Base-by-base conservation (phyloP, 2,113 vertebrate genomes). In the Vimba vimba region DNA sequence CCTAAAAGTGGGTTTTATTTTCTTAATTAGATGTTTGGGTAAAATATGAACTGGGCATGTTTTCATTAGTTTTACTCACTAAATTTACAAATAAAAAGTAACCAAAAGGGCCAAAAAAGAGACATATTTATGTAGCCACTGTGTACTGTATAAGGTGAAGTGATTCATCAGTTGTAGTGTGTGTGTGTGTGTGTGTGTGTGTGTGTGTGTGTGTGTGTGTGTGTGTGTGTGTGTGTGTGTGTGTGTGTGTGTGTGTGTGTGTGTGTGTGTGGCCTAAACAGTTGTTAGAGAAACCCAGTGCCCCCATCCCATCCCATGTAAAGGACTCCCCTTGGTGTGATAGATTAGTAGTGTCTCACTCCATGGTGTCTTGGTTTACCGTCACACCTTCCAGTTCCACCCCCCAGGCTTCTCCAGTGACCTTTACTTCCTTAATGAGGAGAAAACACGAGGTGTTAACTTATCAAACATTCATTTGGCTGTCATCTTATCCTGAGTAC, bases 211-310 rank as follows among this genome's bases (percentile, higher is more conserved):
- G 79, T 86, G n/a, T n/a, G n/a, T n/a, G n/a, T n/a, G n/a, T n/a
- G n/a, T n/a, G n/a, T n/a, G n/a, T n/a, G n/a, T 79, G 76, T 45
- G n/a, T 55, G 43, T 68, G 11, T 64, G 27, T 81, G 79, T 27
- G 47, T 45, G 75, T 79, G 76, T 45, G n/a, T 55, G 43, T 68
- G 11, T 64, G 27, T 81, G 85, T 23, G 66, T 50, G 55, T 81
- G 78, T 27, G 19, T 43, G 3, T 13, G 11, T 73, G 66, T 60
- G 68, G 15, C 69, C 69, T 82, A 85, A 88, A 83, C 79, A 86
- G 84, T 80, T 88, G 87, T 69, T 78, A 52, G 6, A 60, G 86
- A 84, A 89, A 87, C 73, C 33, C 59, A 87, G 27, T 87, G 27
- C 88, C 15, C 77, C 76, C 30, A 1, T 6, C 36, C 6, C 39